Percentiles rank a stretch among this genome's conserved stretches.
phyloP scores from a whole-genome alignment of 2,113 vertebrate genomes.

The Mirounga angustirostris region DNA sequence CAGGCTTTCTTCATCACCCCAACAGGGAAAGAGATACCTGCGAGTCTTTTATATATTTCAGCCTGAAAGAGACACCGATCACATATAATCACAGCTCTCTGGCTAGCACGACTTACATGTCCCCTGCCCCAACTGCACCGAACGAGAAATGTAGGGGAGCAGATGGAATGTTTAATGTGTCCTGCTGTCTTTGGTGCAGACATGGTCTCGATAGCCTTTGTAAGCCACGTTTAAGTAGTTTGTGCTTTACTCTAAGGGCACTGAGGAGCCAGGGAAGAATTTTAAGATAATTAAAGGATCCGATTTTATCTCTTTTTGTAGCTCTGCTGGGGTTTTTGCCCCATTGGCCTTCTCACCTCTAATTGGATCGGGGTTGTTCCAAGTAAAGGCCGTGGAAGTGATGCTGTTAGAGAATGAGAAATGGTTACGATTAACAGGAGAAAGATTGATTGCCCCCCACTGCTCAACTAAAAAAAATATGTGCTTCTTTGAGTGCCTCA shows the following conservation, averaged over 20 bases:
- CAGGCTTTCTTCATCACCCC: neutral
- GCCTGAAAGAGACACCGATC: neutral
- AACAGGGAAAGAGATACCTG: neutral
- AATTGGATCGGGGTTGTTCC: neutral
- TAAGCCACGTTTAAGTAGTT: neutral
- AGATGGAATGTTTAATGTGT: neutral
- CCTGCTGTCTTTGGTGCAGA: neutral
- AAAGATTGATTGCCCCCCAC: neutral
- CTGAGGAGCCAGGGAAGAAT: neutral
- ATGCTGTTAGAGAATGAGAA: neutral
- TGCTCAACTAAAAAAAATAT: neutral
- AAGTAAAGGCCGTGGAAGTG: neutral
- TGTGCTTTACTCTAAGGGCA: neutral
- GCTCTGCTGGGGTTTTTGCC: neutral
- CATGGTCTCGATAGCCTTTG: neutral
- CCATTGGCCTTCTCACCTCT: neutral
- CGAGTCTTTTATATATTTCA: neutral
- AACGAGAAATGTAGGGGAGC: neutral
- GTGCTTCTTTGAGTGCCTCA: neutral
- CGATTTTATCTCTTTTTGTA: neutral
- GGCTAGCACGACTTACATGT: neutral
- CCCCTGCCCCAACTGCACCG: neutral
- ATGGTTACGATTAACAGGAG: neutral
- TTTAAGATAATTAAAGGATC: neutral
- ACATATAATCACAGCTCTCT: neutral